Evolutionary conservation across 2,888 invertebrate genomes (phyloP).

Genomic region (Fabriciana adippe): DNA sequence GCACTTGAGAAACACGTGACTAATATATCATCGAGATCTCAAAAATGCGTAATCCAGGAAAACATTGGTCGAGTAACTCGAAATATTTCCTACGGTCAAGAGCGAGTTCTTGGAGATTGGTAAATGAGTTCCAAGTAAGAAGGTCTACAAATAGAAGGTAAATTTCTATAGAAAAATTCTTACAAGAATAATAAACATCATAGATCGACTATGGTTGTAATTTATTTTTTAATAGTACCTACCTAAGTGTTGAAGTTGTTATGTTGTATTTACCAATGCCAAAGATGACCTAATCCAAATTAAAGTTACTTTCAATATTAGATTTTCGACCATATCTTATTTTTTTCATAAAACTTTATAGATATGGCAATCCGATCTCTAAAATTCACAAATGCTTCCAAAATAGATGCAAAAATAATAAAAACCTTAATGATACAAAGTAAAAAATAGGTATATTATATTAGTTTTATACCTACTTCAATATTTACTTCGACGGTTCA

Average conservation of each 20-base stretch:
- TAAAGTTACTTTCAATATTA: too few species aligned
- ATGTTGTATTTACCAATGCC: not conserved
- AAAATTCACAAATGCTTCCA: too few species aligned
- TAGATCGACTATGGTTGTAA: slow-evolving; percentile 3
- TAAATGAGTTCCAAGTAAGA: slow-evolving; percentile 28
- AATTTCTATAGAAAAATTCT: slow-evolving; percentile 21
- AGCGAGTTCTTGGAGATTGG: slow-evolving; percentile 28
- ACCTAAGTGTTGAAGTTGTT: not conserved
- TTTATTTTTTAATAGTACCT: not conserved
- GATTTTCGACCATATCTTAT: too few species aligned
- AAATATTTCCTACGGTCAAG: slow-evolving; percentile 27
- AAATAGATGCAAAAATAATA: too few species aligned
- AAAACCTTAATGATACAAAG: too few species aligned
- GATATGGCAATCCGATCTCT: too few species aligned
- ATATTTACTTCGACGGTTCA: too few species aligned
- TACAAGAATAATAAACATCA: slow-evolving; percentile 16
- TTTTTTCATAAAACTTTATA: too few species aligned
- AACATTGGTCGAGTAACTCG: slow-evolving; percentile 30
- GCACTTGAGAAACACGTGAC: slow-evolving; percentile 28
- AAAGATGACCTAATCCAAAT: too few species aligned
- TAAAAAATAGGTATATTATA: too few species aligned
- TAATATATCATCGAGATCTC: slow-evolving; percentile 26
- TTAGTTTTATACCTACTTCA: too few species aligned
- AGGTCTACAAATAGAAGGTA: slow-evolving; percentile 21
- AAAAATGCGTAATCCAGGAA: slow-evolving; percentile 37